phyloP scores from a whole-genome alignment of 2,888 invertebrate genomes.

The Parnassius mnemosyne region DNA sequence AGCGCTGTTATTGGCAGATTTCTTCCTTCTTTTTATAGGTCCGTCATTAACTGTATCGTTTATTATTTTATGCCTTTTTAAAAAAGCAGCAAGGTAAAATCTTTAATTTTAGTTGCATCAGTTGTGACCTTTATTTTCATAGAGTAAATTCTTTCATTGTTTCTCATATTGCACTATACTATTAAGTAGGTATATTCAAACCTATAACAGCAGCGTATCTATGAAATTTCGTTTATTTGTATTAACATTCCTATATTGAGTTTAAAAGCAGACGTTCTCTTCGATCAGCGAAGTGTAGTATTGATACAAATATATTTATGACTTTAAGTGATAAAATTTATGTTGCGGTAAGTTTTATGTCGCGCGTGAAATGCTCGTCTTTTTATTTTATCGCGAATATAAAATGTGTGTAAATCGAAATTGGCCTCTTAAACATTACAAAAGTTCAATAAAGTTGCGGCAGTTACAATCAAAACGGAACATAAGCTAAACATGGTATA shows the following conservation, averaged over 20 bases:
- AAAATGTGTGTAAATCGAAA: conserved; percentile 29
- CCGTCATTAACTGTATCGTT: conserved; percentile 70
- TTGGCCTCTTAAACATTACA: conserved; percentile 24
- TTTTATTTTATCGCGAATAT: conserved; percentile 26
- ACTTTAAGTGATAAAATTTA: conserved; percentile 71
- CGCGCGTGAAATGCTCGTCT: conserved; percentile 53
- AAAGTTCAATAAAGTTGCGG: conserved; percentile 15
- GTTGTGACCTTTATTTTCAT: neutral
- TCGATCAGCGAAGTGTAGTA: conserved; percentile 50
- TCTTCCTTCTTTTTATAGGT: conserved; percentile 65
- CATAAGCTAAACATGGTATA: neutral
- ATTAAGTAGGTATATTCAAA: too few relatives aligned
- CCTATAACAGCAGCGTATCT: neutral
- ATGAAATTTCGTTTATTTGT: conserved; percentile 9
- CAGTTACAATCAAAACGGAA: conserved; percentile 16
- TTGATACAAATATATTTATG: conserved; percentile 70
- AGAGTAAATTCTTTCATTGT: neutral
- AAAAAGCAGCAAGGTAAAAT: conserved; percentile 43
- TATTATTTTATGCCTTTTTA: conserved; percentile 58
- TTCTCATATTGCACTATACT: too few relatives aligned
- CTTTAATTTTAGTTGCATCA: neutral
- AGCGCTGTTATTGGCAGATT: conserved; percentile 78
- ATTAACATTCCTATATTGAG: conserved; percentile 36
- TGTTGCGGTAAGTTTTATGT: conserved; percentile 72
- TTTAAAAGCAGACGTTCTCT: conserved; percentile 42